Evolutionary conservation across 2,888 invertebrate genomes (phyloP).

Genomic region (Caenorhabditis sulstoni): DNA sequence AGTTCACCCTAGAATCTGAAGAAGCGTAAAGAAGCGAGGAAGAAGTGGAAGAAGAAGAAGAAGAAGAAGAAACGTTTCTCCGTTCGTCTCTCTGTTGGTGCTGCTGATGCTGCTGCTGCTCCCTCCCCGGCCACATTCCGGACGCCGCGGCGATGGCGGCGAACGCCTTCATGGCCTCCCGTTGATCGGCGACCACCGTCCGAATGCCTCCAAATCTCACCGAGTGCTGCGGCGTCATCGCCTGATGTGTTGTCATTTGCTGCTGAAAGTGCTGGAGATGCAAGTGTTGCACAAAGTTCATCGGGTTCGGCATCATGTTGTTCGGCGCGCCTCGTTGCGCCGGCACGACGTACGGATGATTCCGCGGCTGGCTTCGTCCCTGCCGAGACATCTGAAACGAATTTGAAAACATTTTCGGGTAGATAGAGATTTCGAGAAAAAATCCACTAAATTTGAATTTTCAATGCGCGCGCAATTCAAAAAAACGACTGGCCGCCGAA

Average conservation of each 20-base stretch:
- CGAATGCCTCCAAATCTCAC: not conserved
- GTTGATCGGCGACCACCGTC: too few relatives aligned
- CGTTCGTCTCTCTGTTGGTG: too few relatives aligned
- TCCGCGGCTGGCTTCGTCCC: not conserved
- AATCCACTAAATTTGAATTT: too few relatives aligned
- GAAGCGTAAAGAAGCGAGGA: not conserved
- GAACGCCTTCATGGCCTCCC: too few relatives aligned
- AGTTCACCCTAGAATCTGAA: not conserved
- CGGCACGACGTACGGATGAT: not conserved
- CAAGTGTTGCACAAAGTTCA: not conserved
- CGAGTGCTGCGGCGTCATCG: not conserved
- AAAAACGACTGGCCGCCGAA: too few relatives aligned
- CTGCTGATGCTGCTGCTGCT: conserved; percentile 5
- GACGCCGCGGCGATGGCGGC: too few relatives aligned
- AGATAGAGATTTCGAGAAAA: too few relatives aligned
- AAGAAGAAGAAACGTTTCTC: too few relatives aligned
- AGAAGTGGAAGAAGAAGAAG: too few relatives aligned
- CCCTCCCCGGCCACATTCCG: too few relatives aligned
- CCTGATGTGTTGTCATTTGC: not conserved
- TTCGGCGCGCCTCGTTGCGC: not conserved
- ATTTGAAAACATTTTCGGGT: not conserved
- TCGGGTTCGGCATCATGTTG: not conserved
- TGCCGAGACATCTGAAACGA: not conserved
- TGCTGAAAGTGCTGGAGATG: not conserved
- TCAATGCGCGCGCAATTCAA: too few relatives aligned